Percentiles rank a stretch among this genome's conserved stretches.
phyloP scores from a whole-genome alignment of 2,888 invertebrate genomes.

The Phyllotreta striolata region DNA sequence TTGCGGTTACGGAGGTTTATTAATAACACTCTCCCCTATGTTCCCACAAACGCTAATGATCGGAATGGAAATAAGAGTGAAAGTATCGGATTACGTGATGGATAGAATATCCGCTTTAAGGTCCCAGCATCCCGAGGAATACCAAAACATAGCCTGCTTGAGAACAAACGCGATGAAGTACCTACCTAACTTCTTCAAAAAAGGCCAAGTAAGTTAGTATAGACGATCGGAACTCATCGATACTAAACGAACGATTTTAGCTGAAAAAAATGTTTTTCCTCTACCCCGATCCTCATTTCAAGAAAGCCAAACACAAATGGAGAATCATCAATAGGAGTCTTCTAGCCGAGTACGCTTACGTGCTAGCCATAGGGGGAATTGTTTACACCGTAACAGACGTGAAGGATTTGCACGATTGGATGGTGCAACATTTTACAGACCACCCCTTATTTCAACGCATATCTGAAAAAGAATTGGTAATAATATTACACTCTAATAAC shows the following conservation, averaged over 20 bases:
- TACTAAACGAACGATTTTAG: slow-evolving; percentile 63
- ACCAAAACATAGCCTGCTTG: slow-evolving; percentile 93
- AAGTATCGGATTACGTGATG: slow-evolving; percentile 98
- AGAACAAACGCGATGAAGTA: slow-evolving; percentile 99
- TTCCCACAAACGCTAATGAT: slow-evolving; percentile 89
- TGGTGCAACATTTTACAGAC: slow-evolving; percentile 87
- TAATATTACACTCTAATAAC: slow-evolving; percentile 1
- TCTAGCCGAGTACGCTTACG: slow-evolving; percentile 96
- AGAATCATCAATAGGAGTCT: slow-evolving; percentile 93
- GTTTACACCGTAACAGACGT: slow-evolving; percentile 99
- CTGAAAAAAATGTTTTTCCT: slow-evolving; percentile 97
- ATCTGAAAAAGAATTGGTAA: slow-evolving; percentile 78
- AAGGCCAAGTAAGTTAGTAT: slow-evolving; percentile 77
- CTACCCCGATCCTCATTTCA: slow-evolving; percentile 99
- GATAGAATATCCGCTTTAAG: slow-evolving; percentile 92
- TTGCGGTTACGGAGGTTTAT: slow-evolving; percentile 96
- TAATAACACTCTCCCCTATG: slow-evolving; percentile 90
- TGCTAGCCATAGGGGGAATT: slow-evolving; percentile 82
- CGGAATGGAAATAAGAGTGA: slow-evolving; percentile 91
- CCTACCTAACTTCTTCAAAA: slow-evolving; percentile 94
- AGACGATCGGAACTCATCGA: too few relatives aligned
- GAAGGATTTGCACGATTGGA: slow-evolving; percentile 96
- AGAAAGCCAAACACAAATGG: slow-evolving; percentile 99
- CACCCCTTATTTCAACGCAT: slow-evolving; percentile 90
- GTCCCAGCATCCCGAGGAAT: slow-evolving; percentile 75